These are phyloP conservation scores for Thereva unica DNA, from an alignment of 2,888 invertebrate species.

Conservation along the genomic window DNA sequence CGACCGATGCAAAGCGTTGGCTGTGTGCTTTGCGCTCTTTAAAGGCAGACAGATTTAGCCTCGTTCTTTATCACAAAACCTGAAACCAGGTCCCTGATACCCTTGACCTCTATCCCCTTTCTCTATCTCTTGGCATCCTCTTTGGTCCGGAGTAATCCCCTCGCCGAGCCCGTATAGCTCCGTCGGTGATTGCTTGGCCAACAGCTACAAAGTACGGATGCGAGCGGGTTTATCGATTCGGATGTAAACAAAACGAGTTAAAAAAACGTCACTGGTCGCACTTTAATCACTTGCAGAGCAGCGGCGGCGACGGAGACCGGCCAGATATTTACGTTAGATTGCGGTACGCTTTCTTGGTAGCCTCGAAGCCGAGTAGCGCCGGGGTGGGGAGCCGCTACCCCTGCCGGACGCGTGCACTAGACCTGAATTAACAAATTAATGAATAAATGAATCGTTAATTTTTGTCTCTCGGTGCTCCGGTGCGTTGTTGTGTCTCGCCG, in stretches of 20 bases:
- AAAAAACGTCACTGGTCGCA: neutral
- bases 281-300: constrained; percentile 1
- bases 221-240: constrained; percentile 22
- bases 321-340: constrained; percentile 3
- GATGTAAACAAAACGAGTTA: constrained; percentile 25
- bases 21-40: too few species aligned
- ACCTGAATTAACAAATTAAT: constrained; percentile 31
- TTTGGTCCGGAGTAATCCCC: too few species aligned
- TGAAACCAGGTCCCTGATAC: too few species aligned
- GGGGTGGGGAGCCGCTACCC: neutral
- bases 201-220: neutral
- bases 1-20: too few species aligned
- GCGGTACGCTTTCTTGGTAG: neutral
- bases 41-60: too few species aligned
- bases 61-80: too few species aligned
- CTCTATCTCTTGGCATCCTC: too few species aligned
- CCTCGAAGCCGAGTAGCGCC: neutral
- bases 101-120: too few species aligned
- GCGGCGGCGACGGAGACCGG: neutral
- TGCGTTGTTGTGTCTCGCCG: constrained; percentile 10
- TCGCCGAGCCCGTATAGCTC: too few species aligned
- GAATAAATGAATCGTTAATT: constrained; percentile 35
- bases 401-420: constrained; percentile 3
- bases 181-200: neutral
- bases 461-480: constrained; percentile 20